Evolutionary conservation across 2,888 invertebrate species (phyloP), one percentile per base, ranked within the genome.

Genomic region (Nudaria mundana): DNA sequence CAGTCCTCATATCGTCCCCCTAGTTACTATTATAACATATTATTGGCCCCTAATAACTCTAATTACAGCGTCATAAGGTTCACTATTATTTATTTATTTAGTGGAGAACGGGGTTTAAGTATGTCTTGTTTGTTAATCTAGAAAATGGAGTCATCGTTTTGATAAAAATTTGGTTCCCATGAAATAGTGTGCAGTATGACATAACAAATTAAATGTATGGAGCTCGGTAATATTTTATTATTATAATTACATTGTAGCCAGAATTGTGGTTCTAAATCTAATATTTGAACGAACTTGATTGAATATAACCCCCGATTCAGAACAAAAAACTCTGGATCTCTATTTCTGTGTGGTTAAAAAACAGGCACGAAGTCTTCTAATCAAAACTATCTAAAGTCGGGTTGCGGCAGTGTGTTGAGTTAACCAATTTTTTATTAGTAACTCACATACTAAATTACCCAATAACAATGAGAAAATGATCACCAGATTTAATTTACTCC

Each of bases 121-220:
- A 62, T 76, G 76, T 72, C 71, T 69, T 76, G 71, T 76, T 74
- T 71, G 73, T 77, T 76, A 76, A 79, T 80, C 76, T 74, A 44
- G 53, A 63, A 68, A 69, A 78, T 72, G 58, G 58, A 74, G 66
- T 62, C 56, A 66, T 73, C 66, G 54, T 60, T 64, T 61, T 49
- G 44, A 61, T 62, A 56, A 52, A 40, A 46, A 44, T 55, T 58
- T 39, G 35, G 54, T 78, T 80, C 78, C 71, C 78, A 74, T 69
- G 66, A 61, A 63, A 32, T 29, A 33, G 40, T 46, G 43, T 46
- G 35, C n/a, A 28, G n/a, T 20, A 15, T 7, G n/a, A 18, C 18
- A 3, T 20, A 20, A 3, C 20, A 4, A n/a, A n/a, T n/a, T 10
- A 23, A 26, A 16, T 32, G 10, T 11, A 22, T 8, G 5, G 38